Percentiles rank a stretch among this genome's conserved stretches.
Conservation (phyloP, 30 jellyfish, hydroid and myxozoan genomes). For the Hydra vulgaris region DNA sequence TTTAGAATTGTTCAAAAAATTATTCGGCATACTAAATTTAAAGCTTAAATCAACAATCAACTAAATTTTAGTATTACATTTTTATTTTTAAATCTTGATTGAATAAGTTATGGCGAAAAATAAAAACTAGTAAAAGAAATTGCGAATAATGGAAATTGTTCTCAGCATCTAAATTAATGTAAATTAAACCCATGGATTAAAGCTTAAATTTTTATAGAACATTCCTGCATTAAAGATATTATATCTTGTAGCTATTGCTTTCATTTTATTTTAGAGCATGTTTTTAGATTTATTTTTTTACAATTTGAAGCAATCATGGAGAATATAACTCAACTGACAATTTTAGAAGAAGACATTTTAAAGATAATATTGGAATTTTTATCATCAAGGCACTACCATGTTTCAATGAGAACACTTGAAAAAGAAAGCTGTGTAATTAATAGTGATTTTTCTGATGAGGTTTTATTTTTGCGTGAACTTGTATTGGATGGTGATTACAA, state of each 20-base stretch:
- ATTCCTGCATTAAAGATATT: too few species aligned
- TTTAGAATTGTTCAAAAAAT: too few species aligned
- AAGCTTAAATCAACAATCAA: too few species aligned
- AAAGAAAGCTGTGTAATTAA: slow-evolving; percentile 74
- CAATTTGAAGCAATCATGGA: not conserved
- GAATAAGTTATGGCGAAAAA: too few species aligned
- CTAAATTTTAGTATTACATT: too few species aligned
- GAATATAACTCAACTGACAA: slow-evolving; percentile 14
- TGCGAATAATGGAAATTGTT: too few species aligned
- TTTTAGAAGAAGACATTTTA: slow-evolving; percentile 67
- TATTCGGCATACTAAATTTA: too few species aligned
- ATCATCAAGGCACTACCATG: slow-evolving; percentile 54
- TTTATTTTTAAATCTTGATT: too few species aligned
- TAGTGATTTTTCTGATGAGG: slow-evolving; percentile 68
- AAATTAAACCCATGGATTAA: not conserved
- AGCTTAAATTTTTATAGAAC: not conserved
- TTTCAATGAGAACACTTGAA: slow-evolving; percentile 78
- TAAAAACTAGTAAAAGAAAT: too few species aligned
- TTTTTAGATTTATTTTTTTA: not conserved
- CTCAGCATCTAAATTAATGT: not conserved
- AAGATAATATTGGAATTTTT: slow-evolving; percentile 62
- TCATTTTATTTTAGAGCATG: not conserved
- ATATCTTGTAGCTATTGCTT: not conserved
- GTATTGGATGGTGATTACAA: slow-evolving; percentile 94
- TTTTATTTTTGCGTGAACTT: slow-evolving; percentile 69